Base-by-base conservation (phyloP, 2,888 invertebrate genomes). In the Calephelis perditalis region DNA sequence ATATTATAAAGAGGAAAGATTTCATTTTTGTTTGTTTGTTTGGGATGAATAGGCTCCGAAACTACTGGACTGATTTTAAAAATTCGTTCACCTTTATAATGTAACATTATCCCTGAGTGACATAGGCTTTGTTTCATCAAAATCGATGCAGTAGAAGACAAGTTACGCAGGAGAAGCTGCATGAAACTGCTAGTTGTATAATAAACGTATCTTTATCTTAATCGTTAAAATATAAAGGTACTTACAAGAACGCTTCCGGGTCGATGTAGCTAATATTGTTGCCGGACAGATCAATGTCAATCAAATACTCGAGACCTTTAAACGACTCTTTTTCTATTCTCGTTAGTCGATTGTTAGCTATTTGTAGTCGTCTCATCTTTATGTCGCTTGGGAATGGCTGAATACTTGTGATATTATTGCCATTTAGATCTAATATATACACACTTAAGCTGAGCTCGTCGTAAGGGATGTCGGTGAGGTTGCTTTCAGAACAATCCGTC, bases 401-500 rank as follows among this genome's bases (percentile, higher is more conserved):
- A 57, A 94, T 74, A 12, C 81, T 83, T 2, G 91, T 92, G 66
- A 95, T 91, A 68, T 93, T 92, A 76, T 95, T 95, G 49, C 93
- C 94, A 73, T 94, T 94, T 78, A 95, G 84, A 70, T 95, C 94
- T 68, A 95, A 81, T 65, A 94, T 89, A 81, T 95, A 95, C 56
- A 94, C 94, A 74, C 94, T 94, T 47, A 90, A 86, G 72, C 94
- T 94, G 62, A 95, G 91, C 71, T 94, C 94, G 60, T 93, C 92
- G 73, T 93, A 93, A 0, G 94, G 94, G 40, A 95, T 92, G 64
- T 91, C 91, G 0, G 94, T 94, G 62, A 95, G 89, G 80, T 94
- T 94, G 81, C 94, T 94, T 72, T 94, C 94, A 0, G 95, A 95
- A 72, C 95, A 95, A 74, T 95, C 95, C 2, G 94, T 94, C 71